A percentile compares a stretch with the other conserved stretches of the same genome.
Conservation (phyloP, 2,797 vertebrate species). For the Poecilia wingei region DNA sequence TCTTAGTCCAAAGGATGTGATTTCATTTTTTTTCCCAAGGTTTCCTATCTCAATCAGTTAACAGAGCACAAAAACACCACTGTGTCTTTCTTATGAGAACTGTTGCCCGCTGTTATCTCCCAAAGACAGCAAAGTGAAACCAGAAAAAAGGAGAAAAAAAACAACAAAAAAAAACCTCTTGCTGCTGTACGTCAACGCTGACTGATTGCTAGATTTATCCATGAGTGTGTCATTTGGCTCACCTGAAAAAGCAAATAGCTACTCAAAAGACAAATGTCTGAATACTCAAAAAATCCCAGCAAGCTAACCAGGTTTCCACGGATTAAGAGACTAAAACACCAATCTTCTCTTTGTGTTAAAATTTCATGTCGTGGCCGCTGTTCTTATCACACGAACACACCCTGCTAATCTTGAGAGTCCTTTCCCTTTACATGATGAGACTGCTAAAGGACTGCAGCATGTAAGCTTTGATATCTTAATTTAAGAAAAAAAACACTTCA, state of each 20-base stretch:
- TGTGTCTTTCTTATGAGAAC: not conserved
- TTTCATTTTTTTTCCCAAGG: not conserved
- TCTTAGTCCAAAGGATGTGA: not conserved
- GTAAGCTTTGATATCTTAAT: constrained; percentile 41
- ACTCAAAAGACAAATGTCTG: not conserved
- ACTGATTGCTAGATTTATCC: not conserved
- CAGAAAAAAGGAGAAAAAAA: not conserved
- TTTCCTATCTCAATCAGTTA: not conserved
- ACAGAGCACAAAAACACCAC: not conserved
- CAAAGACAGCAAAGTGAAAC: constrained; percentile 1
- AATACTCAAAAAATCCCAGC: not conserved
- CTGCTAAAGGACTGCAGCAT: constrained; percentile 20
- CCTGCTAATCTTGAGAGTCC: constrained; percentile 34
- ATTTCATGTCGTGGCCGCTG: constrained; percentile 35
- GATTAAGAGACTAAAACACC: not conserved
- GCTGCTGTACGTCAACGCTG: not conserved
- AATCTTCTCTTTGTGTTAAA: constrained; percentile 12
- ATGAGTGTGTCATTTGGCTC: not conserved
- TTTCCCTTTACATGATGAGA: not conserved
- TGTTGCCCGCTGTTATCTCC: not conserved
- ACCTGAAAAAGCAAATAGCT: not conserved
- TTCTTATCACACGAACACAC: constrained; percentile 51
- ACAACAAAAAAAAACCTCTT: not conserved
- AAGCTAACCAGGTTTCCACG: not conserved
- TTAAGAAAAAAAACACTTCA: constrained; percentile 28